Conservation (phyloP, 2,113 vertebrate genomes). For the Orthonyx spaldingii region DNA sequence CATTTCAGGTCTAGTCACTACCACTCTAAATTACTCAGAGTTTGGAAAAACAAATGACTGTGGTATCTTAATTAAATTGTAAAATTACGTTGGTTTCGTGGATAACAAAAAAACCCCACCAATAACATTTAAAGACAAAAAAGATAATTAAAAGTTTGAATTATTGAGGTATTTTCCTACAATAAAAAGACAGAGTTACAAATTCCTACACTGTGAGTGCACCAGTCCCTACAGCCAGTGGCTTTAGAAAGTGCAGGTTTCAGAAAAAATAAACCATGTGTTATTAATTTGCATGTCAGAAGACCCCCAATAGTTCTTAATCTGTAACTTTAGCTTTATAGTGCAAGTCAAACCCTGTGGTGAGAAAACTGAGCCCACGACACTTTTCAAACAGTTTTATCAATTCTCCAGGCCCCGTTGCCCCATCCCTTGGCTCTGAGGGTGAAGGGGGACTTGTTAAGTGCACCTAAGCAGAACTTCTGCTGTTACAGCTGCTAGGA, state of each 20-base stretch:
- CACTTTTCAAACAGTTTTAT: not conserved
- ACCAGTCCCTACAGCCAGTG: not conserved
- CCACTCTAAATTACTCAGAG: not conserved
- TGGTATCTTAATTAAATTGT: not conserved
- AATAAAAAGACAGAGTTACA: not conserved
- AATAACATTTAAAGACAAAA: not conserved
- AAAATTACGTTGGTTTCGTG: not conserved
- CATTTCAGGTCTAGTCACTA: not conserved
- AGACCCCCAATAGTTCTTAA: slow-evolving; percentile 44
- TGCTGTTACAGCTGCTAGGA: not conserved
- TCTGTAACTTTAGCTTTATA: slow-evolving; percentile 9
- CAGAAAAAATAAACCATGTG: not conserved
- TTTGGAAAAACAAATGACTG: not conserved
- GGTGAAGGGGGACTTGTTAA: not conserved
- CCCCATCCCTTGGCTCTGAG: not conserved
- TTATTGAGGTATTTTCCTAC: not conserved
- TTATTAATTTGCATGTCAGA: slow-evolving; percentile 35
- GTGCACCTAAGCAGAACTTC: not conserved
- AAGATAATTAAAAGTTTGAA: not conserved
- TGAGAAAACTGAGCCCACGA: not conserved
- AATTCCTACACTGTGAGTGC: not conserved
- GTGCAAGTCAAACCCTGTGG: not conserved
- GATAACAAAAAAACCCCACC: not conserved
- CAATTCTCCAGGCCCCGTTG: not conserved
- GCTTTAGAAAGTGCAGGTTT: not conserved